Evolutionary conservation across 2,113 vertebrate genomes (phyloP), one percentile per base, ranked within the genome.

Genomic region (Sapayoa aenigma): DNA sequence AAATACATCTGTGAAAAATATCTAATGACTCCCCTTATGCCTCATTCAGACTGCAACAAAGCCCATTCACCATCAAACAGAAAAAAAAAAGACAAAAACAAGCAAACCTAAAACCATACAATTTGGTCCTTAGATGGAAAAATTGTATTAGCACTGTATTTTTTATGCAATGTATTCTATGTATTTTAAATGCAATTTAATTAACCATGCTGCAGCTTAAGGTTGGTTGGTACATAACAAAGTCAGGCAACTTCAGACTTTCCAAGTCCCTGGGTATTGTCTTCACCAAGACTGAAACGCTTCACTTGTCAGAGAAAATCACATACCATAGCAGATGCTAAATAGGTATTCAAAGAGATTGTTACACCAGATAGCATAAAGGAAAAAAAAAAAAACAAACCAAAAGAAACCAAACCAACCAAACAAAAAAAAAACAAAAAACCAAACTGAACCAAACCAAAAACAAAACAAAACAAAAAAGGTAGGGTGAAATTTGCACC

Each of bases 181-280:
- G n/a, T n/a, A n/a, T n/a, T n/a, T 85, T 71, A 84, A 79, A 96
- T 75, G 86, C 35, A 93, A 80, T 77, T 82, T 93, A 94, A 94
- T 95, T 96, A 89, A 35, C 22, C 53, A 73, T 79, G 71, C 2
- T 28, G 9, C 59, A 78, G 67, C 9, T 90, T 90, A 73, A 88
- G 44, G 27, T 88, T 91, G 14, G 24, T 88, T 83, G 75, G 87
- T 90, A 85, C 58, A 25, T 87, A 85, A 60, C 18, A 37, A 30
- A 94, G 71, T 55, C 66, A 88, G 49, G 67, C n/a, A 94, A 47
- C 56, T 30, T 84, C 65, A 63, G 84, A 94, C 79, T 91, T 73
- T 80, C 39, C 37, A 56, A 46, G 56, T 92, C 94, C 68, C 87
- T 52, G 20, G 46, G 11, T 80, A 79, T 58, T 49, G 44, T 42